Evolutionary conservation across 2,113 vertebrate species (phyloP).

Genomic region (Ptyas mucosa): DNA sequence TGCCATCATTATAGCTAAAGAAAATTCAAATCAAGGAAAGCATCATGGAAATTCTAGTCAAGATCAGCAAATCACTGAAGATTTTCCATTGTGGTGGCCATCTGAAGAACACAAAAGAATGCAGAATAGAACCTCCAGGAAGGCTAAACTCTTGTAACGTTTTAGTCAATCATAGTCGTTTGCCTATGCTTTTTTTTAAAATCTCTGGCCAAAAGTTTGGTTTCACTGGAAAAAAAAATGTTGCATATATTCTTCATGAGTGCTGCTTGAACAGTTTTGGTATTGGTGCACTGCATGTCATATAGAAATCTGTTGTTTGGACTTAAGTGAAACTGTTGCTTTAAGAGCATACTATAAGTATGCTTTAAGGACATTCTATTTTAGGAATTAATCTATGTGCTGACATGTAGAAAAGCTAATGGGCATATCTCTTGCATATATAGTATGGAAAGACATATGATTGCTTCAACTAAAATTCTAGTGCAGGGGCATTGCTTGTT

Average conservation of each 20-base stretch:
- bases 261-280: not conserved
- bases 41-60: conserved; percentile 18
- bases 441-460: not conserved
- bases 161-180: not conserved
- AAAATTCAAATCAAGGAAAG: not conserved
- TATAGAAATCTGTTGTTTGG: not conserved
- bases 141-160: conserved; percentile 1
- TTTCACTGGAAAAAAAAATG: not conserved
- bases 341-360: not conserved
- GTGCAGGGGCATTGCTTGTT: not conserved
- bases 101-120: not conserved
- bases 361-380: not conserved
- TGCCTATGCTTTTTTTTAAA: not conserved
- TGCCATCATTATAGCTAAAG: conserved; percentile 18
- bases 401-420: not conserved
- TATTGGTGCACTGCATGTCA: not conserved
- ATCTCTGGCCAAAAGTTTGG: not conserved
- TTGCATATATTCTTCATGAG: not conserved
- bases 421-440: not conserved
- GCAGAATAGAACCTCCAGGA: not conserved
- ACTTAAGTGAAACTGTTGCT: not conserved
- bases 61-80: conserved; percentile 8
- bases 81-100: conserved; percentile 28
- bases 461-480: not conserved
- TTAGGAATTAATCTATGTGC: not conserved